These are phyloP conservation scores for Florisuga fusca DNA, from an alignment of 2,797 vertebrate species.

Conservation along the genomic window DNA sequence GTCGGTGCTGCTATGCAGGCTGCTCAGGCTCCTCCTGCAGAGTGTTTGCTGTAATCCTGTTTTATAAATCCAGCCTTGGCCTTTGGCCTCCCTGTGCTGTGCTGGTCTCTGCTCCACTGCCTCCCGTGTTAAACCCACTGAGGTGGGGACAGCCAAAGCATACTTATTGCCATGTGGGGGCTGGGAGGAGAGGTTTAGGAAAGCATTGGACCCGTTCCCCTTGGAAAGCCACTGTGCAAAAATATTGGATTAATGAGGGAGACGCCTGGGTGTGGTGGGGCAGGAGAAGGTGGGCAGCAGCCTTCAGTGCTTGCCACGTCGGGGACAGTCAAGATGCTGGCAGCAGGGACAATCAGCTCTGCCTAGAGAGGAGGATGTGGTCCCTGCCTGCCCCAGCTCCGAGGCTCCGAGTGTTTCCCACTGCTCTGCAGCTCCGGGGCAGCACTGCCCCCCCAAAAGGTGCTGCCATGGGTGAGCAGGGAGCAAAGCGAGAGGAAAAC, in stretches of 20 bases:
- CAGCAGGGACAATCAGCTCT: not conserved
- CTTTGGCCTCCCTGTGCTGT: not conserved
- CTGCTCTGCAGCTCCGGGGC: rapidly evolving
- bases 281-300: not conserved
- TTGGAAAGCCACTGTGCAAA: not conserved
- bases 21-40: not conserved
- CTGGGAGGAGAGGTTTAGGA: not conserved
- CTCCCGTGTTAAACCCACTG: conserved; percentile 14
- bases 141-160: not conserved
- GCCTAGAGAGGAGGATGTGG: not conserved
- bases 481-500: not conserved
- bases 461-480: rapidly evolving
- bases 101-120: conserved; percentile 12
- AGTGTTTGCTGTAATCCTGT: not conserved
- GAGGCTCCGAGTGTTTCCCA: rapidly evolving
- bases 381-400: not conserved
- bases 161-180: not conserved
- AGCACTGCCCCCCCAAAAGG: not conserved
- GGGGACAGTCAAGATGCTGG: not conserved
- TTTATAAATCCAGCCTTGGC: conserved; percentile 23
- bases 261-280: not conserved
- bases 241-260: not conserved
- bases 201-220: not conserved
- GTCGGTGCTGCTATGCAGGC: not conserved
- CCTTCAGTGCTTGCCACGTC: not conserved